These are phyloP conservation scores for Thalassophryne amazonica DNA, from an alignment of 2,797 vertebrate genomes.

Conservation along the genomic window DNA sequence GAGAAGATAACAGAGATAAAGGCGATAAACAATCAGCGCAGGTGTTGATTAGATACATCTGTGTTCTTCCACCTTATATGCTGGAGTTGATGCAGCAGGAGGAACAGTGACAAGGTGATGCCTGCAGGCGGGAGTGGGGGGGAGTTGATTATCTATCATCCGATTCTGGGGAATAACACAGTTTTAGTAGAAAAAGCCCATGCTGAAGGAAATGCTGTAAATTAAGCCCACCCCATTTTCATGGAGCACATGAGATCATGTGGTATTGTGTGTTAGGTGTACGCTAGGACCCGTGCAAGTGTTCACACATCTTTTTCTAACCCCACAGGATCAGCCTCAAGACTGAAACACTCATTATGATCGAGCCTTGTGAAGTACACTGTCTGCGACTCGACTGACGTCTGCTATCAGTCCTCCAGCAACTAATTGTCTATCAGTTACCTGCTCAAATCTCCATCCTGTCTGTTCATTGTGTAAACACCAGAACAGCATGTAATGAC, in stretches of 20 bases:
- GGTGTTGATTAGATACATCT: conserved; percentile 66
- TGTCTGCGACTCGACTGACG: background rate
- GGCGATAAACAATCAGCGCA: conserved; percentile 20
- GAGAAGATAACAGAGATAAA: conserved; percentile 25
- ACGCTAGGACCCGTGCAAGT: background rate
- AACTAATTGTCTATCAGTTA: conserved; percentile 31
- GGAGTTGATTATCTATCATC: conserved; percentile 48
- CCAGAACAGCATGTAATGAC: conserved; percentile 21
- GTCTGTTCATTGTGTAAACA: conserved; percentile 4
- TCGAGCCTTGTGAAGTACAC: conserved; percentile 5
- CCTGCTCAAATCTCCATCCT: conserved; percentile 19
- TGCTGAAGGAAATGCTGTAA: conserved; percentile 43
- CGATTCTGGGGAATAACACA: conserved; percentile 30
- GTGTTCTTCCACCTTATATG: conserved; percentile 26
- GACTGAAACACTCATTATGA: conserved; percentile 24
- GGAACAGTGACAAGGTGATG: conserved; percentile 21
- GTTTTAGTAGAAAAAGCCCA: conserved; percentile 32
- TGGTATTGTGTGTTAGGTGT: background rate
- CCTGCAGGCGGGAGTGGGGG: conserved; percentile 28
- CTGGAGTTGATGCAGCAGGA: conserved; percentile 15
- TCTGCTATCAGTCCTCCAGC: conserved; percentile 22
- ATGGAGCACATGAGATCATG: background rate
- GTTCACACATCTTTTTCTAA: background rate
- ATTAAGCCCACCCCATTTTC: conserved; percentile 9
- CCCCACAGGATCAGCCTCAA: conserved; percentile 29